Evolutionary conservation across 1,140 invertebrate species (phyloP).

Genomic region (Sarcophaga peregrina): DNA sequence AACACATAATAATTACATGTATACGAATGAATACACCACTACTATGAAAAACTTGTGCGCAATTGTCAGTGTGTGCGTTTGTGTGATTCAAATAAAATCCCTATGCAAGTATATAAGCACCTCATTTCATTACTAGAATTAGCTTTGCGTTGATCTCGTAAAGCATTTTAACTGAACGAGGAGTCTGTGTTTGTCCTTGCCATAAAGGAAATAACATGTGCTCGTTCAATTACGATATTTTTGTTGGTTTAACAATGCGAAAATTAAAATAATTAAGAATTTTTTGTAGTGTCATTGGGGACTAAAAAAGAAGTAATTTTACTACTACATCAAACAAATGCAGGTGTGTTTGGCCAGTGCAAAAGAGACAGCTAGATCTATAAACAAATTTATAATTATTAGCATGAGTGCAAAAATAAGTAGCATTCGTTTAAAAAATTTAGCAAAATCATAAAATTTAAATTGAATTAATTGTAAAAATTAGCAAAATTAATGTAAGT

Average conservation of each 20-base stretch:
- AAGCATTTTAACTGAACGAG: constrained; percentile 35
- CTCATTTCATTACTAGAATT: constrained; percentile 45
- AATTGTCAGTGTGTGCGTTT: constrained; percentile 20
- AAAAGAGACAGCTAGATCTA: constrained; percentile 27
- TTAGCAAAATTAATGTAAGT: not conserved
- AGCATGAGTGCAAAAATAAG: constrained; percentile 26
- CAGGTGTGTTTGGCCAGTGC: constrained; percentile 24
- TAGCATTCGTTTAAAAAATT: not conserved
- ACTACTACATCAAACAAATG: constrained; percentile 33
- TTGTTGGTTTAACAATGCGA: not conserved
- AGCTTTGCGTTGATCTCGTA: constrained; percentile 44
- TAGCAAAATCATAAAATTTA: not conserved
- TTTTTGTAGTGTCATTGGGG: constrained; percentile 5
- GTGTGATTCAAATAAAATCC: constrained; percentile 45
- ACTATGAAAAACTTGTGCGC: not conserved
- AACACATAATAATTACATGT: not conserved
- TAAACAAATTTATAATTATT: constrained; percentile 36
- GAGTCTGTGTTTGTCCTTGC: constrained; percentile 19
- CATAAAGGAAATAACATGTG: constrained; percentile 35
- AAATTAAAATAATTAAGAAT: constrained; percentile 30
- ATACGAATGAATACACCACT: not conserved
- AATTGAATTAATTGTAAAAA: not conserved
- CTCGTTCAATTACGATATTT: constrained; percentile 32
- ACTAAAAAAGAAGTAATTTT: not conserved
- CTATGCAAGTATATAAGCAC: constrained; percentile 45